Conservation (phyloP, 2,797 vertebrate species). For the Echiichthys vipera region DNA sequence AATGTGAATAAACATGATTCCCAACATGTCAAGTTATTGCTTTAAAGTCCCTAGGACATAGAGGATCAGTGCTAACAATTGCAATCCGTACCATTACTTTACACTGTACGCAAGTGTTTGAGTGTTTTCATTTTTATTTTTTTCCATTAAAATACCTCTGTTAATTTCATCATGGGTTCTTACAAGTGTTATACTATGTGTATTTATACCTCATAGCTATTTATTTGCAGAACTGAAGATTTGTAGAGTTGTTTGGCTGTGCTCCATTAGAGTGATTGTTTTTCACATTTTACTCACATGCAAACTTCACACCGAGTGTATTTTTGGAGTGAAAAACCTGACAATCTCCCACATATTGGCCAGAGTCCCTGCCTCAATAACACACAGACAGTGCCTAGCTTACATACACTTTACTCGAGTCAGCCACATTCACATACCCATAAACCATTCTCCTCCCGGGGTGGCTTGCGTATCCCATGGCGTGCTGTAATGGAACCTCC, state of each 20-base stretch:
- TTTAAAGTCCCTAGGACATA: background rate
- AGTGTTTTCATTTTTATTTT: conserved; percentile 2
- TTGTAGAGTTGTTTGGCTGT: conserved; percentile 25
- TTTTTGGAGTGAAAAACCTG: conserved; percentile 46
- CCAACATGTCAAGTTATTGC: background rate
- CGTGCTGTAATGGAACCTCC: conserved; percentile 77
- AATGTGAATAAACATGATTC: background rate
- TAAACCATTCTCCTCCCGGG: conserved; percentile 43
- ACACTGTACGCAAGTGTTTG: conserved; percentile 14
- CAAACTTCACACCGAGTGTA: conserved; percentile 41
- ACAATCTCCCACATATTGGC: conserved; percentile 39
- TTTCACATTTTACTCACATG: conserved; percentile 24
- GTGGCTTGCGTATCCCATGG: conserved; percentile 65
- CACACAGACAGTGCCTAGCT: background rate
- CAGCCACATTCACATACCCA: conserved; percentile 40
- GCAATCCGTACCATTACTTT: conserved; percentile 17
- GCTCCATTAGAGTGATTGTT: too few relatives aligned
- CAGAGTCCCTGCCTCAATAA: background rate
- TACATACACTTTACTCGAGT: conserved; percentile 21
- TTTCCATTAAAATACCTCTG: conserved; percentile 13
- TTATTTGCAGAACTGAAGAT: conserved; percentile 40
- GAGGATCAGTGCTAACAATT: background rate
- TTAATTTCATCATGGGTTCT: background rate
- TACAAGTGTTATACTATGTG: conserved; percentile 4
- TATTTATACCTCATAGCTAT: conserved; percentile 32